Percentiles rank a stretch among this genome's conserved stretches.
These are phyloP conservation scores for Microtus richardsoni DNA, from an alignment of 2,113 vertebrate species.

Conservation along the genomic window DNA sequence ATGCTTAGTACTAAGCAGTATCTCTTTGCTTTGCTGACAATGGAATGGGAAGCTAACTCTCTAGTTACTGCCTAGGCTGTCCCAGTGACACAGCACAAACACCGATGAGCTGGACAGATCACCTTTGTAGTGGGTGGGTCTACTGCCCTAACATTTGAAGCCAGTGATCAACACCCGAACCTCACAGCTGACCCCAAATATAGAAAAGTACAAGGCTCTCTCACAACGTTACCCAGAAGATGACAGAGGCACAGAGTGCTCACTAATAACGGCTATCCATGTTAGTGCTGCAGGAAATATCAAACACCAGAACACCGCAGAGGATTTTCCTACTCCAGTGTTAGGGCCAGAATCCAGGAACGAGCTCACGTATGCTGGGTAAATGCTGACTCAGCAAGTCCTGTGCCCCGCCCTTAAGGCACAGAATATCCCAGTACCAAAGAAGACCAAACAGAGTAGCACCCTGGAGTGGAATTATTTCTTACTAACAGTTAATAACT, in stretches of 20 bases:
- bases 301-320: neutral
- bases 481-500: neutral
- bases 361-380: neutral
- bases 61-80: neutral
- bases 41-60: neutral
- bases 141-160: neutral
- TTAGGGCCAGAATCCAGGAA: neutral
- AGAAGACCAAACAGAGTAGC: neutral
- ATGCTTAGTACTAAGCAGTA: neutral
- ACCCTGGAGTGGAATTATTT: neutral
- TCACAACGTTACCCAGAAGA: neutral
- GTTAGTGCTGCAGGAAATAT: neutral
- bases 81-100: neutral
- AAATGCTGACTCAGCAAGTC: neutral
- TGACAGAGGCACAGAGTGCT: neutral
- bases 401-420: neutral
- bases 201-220: neutral
- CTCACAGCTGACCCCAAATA: neutral
- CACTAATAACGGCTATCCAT: neutral
- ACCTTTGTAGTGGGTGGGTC: neutral
- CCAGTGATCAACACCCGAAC: neutral
- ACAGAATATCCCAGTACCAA: neutral
- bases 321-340: neutral
- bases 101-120: neutral
- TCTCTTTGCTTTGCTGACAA: neutral